These are phyloP conservation scores for Leucophenga montana DNA, from an alignment of 2,888 invertebrate species.

Conservation along the genomic window DNA sequence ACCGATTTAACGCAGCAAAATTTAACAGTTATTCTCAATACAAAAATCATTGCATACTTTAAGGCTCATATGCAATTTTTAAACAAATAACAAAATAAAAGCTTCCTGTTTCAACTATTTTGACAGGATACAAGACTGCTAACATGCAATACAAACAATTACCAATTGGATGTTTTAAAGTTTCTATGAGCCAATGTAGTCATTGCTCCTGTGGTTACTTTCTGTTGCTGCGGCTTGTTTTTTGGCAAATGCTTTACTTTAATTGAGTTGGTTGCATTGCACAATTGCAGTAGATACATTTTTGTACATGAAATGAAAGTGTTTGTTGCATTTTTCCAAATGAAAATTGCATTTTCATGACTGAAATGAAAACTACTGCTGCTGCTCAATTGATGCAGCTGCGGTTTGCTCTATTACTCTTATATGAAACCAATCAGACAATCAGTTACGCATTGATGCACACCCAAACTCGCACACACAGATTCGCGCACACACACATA, in stretches of 20 bases:
- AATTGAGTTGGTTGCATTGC: slow-evolving; percentile 10
- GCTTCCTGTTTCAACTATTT: too few species aligned
- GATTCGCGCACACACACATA: too few species aligned
- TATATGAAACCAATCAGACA: too few species aligned
- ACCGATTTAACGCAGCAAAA: too few species aligned
- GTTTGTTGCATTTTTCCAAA: neutral
- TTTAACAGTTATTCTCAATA: neutral
- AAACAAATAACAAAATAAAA: too few species aligned
- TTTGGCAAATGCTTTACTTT: slow-evolving; percentile 1
- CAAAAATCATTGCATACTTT: slow-evolving; percentile 2
- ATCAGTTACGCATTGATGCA: too few species aligned
- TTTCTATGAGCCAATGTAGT: too few species aligned
- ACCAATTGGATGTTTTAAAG: neutral
- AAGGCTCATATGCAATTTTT: neutral
- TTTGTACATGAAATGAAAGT: too few species aligned
- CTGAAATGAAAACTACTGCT: neutral
- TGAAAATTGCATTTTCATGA: slow-evolving; percentile 11
- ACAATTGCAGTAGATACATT: too few species aligned
- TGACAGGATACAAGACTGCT: neutral
- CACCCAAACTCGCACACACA: too few species aligned
- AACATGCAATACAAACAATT: slow-evolving; percentile 13
- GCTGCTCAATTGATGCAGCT: too few species aligned
- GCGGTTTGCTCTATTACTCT: neutral
- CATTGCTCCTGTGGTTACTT: too few species aligned
- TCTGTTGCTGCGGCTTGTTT: neutral